Evolutionary conservation across 1,140 invertebrate species (phyloP).

Genomic region (Patella vulgata): DNA sequence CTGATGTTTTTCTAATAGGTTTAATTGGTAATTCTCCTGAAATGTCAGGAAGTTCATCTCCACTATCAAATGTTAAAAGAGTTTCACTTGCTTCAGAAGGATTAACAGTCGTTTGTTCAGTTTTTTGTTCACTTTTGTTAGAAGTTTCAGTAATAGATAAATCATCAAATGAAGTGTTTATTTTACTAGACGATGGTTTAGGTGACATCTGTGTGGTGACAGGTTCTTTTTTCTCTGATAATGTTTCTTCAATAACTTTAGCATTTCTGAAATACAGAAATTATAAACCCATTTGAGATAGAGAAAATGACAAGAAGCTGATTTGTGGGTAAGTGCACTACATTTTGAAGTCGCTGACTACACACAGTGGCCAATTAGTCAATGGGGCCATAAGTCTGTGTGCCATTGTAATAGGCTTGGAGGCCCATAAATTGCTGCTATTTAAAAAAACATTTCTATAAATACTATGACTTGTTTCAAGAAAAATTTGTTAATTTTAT

Average conservation of each 20-base stretch:
- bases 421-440: too few relatives aligned
- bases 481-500: too few relatives aligned
- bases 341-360: too few relatives aligned
- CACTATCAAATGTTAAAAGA: too few relatives aligned
- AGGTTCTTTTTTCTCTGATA: constrained; percentile 30
- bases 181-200: constrained; percentile 4
- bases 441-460: too few relatives aligned
- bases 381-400: too few relatives aligned
- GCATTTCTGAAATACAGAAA: constrained; percentile 39
- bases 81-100: too few relatives aligned
- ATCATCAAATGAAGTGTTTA: neutral
- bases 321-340: neutral
- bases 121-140: neutral
- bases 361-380: too few relatives aligned
- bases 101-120: constrained; percentile 13
- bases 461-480: too few relatives aligned
- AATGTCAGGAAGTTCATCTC: too few relatives aligned
- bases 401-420: too few relatives aligned
- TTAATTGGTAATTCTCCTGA: too few relatives aligned
- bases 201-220: constrained; percentile 12
- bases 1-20: constrained; percentile 14
- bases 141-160: neutral
- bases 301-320: neutral
- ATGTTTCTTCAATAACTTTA: constrained; percentile 38
- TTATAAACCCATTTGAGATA: neutral